A percentile compares a stretch with the other conserved stretches of the same genome.
Conservation (phyloP, 2,797 vertebrate species). For the Chloroceryle inda region DNA sequence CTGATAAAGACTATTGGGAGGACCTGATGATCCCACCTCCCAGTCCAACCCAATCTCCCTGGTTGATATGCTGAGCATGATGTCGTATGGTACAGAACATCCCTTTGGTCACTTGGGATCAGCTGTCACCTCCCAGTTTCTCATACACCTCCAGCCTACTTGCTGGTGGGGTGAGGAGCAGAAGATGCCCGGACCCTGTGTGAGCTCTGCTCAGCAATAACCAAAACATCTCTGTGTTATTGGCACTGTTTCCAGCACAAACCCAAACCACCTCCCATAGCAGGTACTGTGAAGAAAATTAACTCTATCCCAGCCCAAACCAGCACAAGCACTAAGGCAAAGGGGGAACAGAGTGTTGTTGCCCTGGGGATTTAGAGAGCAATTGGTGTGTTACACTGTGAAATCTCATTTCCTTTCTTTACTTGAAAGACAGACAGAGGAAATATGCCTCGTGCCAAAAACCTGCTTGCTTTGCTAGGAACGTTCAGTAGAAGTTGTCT, state of each 20-base stretch:
- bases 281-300: not conserved
- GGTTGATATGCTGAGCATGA: not conserved
- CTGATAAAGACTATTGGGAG: not conserved
- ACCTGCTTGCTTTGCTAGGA: not conserved
- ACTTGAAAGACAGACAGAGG: not conserved
- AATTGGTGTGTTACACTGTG: not conserved
- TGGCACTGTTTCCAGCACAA: not conserved
- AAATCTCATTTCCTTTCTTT: not conserved
- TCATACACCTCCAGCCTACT: not conserved
- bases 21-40: not conserved
- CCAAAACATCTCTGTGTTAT: not conserved
- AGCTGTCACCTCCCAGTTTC: not conserved
- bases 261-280: not conserved
- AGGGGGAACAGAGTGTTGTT: not conserved
- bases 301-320: not conserved
- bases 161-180: not conserved
- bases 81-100: not conserved
- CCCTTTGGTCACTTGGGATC: not conserved
- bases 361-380: not conserved
- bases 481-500: not conserved
- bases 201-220: not conserved
- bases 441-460: not conserved
- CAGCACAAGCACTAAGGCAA: not conserved
- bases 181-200: not conserved
- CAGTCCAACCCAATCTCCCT: not conserved